phyloP scores from a whole-genome alignment of 2,113 vertebrate genomes.

The Columba livia region DNA sequence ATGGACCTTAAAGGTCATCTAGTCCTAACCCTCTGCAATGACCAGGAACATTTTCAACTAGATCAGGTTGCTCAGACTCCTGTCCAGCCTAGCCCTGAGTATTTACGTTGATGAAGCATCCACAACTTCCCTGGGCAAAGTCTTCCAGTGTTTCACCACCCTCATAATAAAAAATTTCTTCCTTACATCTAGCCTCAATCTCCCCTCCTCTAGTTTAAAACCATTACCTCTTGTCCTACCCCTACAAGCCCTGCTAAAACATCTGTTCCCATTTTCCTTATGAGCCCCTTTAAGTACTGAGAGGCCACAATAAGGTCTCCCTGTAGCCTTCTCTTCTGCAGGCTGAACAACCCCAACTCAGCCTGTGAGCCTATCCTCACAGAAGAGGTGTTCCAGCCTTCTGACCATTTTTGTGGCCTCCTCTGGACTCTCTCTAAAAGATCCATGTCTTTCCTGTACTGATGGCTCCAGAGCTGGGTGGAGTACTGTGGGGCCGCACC shows the following conservation, averaged over 20 bases:
- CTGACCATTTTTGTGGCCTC: neutral
- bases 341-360: neutral
- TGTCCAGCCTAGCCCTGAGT: neutral
- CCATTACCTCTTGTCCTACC: neutral
- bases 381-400: neutral
- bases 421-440: accelerated
- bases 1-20: neutral
- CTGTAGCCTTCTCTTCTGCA: neutral
- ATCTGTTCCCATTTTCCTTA: neutral
- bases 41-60: neutral
- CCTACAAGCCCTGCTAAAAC: neutral
- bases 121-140: neutral
- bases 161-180: neutral
- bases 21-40: neutral
- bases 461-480: neutral
- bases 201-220: neutral
- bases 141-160: neutral
- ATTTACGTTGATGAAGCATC: neutral
- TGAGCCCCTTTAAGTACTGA: neutral
- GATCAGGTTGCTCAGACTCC: neutral
- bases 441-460: neutral
- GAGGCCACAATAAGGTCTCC: neutral
- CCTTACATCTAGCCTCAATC: neutral
- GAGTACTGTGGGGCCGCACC: neutral
- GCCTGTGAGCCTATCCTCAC: neutral